Percentiles rank a stretch among this genome's conserved stretches.
phyloP scores from a whole-genome alignment of 30 jellyfish, hydroid and myxozoan genomes.

The Turritopsis dohrnii region DNA sequence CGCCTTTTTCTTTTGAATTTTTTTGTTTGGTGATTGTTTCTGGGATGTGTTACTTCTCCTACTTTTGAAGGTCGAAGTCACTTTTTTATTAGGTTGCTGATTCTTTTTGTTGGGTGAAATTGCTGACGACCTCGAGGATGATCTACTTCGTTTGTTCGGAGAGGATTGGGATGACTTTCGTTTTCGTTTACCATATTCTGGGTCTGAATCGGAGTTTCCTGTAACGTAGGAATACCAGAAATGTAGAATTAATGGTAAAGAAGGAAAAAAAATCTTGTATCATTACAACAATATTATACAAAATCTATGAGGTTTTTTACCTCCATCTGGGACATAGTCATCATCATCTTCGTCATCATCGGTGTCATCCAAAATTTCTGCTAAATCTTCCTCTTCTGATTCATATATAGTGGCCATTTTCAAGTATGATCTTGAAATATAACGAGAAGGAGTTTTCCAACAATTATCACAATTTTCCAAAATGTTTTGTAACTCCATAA shows the following conservation, averaged over 20 bases:
- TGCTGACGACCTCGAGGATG: slow-evolving; percentile 7
- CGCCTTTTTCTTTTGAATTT: neutral
- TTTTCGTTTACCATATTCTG: slow-evolving; percentile 21
- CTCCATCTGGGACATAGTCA: slow-evolving; percentile 75
- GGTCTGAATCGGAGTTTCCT: slow-evolving; percentile 31
- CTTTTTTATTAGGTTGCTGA: slow-evolving; percentile 7
- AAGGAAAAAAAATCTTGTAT: neutral
- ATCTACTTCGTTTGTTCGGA: slow-evolving; percentile 27
- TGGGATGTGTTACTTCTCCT: slow-evolving; percentile 16
- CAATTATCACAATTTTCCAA: too few relatives aligned
- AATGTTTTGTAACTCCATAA: too few relatives aligned
- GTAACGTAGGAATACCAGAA: neutral
- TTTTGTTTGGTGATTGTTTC: slow-evolving; percentile 10
- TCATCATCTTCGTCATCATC: slow-evolving; percentile 68
- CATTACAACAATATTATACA: neutral
- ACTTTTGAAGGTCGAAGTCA: neutral
- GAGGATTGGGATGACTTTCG: slow-evolving; percentile 16
- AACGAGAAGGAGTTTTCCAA: too few relatives aligned
- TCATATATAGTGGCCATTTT: slow-evolving; percentile 36
- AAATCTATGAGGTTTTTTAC: slow-evolving; percentile 7
- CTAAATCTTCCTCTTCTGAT: slow-evolving; percentile 63
- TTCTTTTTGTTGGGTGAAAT: neutral
- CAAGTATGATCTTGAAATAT: too few relatives aligned
- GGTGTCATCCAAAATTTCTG: slow-evolving; percentile 30
- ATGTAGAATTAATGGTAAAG: neutral